Evolutionary conservation across 2,113 vertebrate species (phyloP), one percentile per base, ranked within the genome.

Genomic region (Connochaetes taurinus): DNA sequence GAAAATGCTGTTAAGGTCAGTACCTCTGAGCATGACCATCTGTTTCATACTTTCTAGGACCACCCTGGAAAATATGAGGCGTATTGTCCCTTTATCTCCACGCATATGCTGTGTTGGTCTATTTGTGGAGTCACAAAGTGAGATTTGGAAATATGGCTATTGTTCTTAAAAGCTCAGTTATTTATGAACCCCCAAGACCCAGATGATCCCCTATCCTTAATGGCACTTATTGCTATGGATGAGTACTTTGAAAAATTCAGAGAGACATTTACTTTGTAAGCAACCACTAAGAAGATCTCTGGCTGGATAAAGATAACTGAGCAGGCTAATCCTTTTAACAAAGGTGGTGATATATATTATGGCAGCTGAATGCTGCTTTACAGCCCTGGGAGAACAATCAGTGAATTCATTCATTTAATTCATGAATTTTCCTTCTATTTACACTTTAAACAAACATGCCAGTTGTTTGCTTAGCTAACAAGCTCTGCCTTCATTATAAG

Each of bases 391-490:
- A 96, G 94, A 96, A 97, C 96, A 98, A 92, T 97, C 67, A 52
- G 11, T 0, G 19, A 93, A 97, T 98, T 98, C 94, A 97, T 93
- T 97, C 96, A 87, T 94, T 97, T 95, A 95, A 96, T 97, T 97
- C 92, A 93, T 91, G 97, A 96, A 40, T 95, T 97, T 97, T 88
- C 87, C 87, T 97, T 98, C 95, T 97, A 76, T 97, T 98, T 98
- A 97, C 78, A 95, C 95, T 98, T 97, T 97, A 97, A 97, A 98
- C 96, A 98, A 91, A 98, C 95, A 94, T 92, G 67, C 92, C 96
- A 95, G 82, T 95, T 98, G 96, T 98, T 98, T 98, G 97, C 92
- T 96, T 94, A 93, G 91, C 90, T 95, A 95, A 97, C 97, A 98
- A 89, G 93, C 93, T 91, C 88, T 95, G 94, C 92, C 93, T 97